phyloP scores from a whole-genome alignment of 2,113 vertebrate species.

The Conger conger region DNA sequence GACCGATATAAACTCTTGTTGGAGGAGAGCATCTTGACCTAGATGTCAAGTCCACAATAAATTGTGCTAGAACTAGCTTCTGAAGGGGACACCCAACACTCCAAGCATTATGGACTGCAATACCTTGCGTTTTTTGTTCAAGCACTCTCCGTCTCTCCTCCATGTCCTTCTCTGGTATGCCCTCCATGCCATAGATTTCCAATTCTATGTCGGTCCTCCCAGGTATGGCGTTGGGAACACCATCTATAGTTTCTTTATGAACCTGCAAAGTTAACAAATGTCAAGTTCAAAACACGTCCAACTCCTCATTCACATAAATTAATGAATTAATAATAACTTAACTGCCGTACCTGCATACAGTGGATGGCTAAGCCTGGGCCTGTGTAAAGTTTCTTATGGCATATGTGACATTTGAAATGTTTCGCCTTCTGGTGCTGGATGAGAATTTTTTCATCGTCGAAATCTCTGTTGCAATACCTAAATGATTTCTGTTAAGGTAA shows the following conservation, averaged over 20 bases:
- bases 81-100: background rate
- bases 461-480: conserved; percentile 98
- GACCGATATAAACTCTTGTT: too few species aligned
- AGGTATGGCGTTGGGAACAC: conserved; percentile 97
- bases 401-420: conserved; percentile 99
- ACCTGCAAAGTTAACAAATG: conserved; percentile 68
- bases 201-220: conserved; percentile 96
- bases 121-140: conserved; percentile 98
- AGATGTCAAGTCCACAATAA: too few species aligned
- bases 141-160: conserved; percentile 90
- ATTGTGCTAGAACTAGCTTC: background rate
- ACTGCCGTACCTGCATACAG: conserved; percentile 92
- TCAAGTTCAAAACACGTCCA: background rate
- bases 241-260: conserved; percentile 98
- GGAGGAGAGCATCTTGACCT: too few species aligned
- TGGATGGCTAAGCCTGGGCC: conserved; percentile 97
- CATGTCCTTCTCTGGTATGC: conserved; percentile 98
- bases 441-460: conserved; percentile 98
- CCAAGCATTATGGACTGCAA: background rate
- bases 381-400: conserved; percentile 97
- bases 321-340: background rate
- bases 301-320: background rate
- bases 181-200: conserved; percentile 99
- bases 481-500: conserved; percentile 63
- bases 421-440: conserved; percentile 99